Percentiles rank a stretch among this genome's conserved stretches.
These are phyloP conservation scores for Cherax destructor DNA, from an alignment of 1,140 invertebrate genomes.

Conservation along the genomic window DNA sequence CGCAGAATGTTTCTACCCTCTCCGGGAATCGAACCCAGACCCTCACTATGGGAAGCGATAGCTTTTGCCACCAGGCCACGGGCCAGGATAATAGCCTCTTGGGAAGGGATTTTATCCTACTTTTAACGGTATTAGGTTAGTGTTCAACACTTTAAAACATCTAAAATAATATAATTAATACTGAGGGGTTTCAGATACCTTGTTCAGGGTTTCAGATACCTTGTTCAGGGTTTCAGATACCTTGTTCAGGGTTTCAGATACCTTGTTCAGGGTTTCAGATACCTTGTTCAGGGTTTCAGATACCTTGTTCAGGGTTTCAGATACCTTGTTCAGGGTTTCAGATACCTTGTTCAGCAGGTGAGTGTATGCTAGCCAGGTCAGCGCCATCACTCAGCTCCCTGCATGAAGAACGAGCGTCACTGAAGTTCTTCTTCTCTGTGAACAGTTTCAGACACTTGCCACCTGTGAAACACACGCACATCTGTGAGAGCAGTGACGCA, in stretches of 20 bases:
- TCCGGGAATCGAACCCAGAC: no score
- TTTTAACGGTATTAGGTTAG: no score
- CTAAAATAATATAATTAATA: no score
- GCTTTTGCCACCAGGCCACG: no score
- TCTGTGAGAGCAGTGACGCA: no score
- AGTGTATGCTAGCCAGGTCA: neutral
- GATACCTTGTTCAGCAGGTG: neutral
- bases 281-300: neutral
- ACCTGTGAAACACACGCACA: neutral
- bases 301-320: neutral
- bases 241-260: neutral
- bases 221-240: neutral
- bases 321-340: neutral
- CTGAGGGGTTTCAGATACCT: neutral
- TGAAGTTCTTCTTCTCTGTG: conserved; percentile 10
- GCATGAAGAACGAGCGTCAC: neutral
- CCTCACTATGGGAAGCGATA: no score
- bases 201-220: neutral
- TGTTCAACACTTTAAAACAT: no score
- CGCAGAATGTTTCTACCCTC: no score
- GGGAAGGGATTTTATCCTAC: no score
- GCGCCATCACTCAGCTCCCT: neutral
- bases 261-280: neutral
- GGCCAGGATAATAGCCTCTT: no score
- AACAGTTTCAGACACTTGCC: neutral